Evolutionary conservation across 64 coral and sea anemone species (phyloP), one percentile per base, ranked within the genome.

Genomic region (Montipora capricornis): DNA sequence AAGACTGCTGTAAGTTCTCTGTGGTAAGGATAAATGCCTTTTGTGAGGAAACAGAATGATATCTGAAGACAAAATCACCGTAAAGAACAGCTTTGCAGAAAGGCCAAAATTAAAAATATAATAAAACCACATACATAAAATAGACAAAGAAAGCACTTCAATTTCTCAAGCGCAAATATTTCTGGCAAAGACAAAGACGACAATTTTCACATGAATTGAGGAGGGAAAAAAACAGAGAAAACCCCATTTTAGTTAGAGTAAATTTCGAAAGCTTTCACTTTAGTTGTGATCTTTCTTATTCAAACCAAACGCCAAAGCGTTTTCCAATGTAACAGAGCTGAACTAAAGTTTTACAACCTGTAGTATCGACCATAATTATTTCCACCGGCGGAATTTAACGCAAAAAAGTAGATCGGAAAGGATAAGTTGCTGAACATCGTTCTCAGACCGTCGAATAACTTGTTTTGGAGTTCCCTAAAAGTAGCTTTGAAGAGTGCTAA

Each of bases 71-170:
- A 20, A 4, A 81, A 51, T 79, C n/a, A 74, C 24, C 6, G 37
- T 14, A 14, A 46, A 45, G 49, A 24, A 58, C 78, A 60, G 49
- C n/a, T 16, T 37, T 47, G 19, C 14, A 15, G 26, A 24, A 1
- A 0, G 22, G 22, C 58, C 29, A 45, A 68, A 71, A 71, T 24
- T 24, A 71, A 11, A 84, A 67, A 50, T 86, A 71, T 24, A 48
- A 9, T 71, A 2, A 48, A 17, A 49, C 82, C 82, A 19, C 44
- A 86, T 49, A 20, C 9, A 17, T 29, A 71, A 51, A 47, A 48
- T 4, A 64, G 61, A 78, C 76, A 76, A 76, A 76, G 74, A 78
- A 49, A 78, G 15, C 14, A 78, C 76, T 78, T 78, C 11, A 19
- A 19, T 47, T 19, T 9, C 19, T 49, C 13, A 50, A 82, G 58